A percentile compares a stretch with the other conserved stretches of the same genome.
Evolutionary conservation across 2,113 vertebrate species (phyloP).

Genomic region (mouse (Mus musculus)): DNA sequence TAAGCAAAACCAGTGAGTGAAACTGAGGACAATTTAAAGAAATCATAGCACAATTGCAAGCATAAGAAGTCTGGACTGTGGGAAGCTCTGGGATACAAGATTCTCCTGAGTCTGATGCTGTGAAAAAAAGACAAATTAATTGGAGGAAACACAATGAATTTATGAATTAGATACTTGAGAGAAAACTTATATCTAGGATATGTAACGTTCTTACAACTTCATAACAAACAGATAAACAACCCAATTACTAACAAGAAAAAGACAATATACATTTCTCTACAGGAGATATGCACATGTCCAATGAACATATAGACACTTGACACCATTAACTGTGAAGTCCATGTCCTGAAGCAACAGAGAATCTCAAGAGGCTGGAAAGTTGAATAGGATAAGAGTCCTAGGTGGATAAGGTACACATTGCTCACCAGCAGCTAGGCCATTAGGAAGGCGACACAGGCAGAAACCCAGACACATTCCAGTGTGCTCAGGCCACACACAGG

Average conservation of each 20-base stretch:
- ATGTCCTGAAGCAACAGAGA: neutral
- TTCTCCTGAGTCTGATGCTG: neutral
- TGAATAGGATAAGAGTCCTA: neutral
- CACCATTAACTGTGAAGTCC: neutral
- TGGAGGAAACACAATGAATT: neutral
- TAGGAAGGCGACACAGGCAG: neutral
- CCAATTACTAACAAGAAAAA: conserved; percentile 16
- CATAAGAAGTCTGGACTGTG: neutral
- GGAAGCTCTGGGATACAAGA: neutral
- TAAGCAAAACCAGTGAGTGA: conserved; percentile 2
- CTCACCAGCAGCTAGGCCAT: neutral
- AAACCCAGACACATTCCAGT: neutral
- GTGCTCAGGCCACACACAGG: neutral
- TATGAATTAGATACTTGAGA: conserved; percentile 26
- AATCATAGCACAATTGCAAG: neutral
- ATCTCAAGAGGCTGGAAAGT: neutral
- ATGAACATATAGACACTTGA: neutral
- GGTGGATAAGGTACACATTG: neutral
- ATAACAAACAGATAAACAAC: neutral
- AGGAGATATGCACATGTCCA: neutral
- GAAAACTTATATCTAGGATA: neutral
- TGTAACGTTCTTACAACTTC: neutral
- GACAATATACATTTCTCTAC: neutral
- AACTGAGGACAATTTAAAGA: neutral
- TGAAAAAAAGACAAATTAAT: conserved; percentile 1